These are phyloP conservation scores for Phycodurus eques DNA, from an alignment of 2,113 vertebrate genomes.

Conservation along the genomic window DNA sequence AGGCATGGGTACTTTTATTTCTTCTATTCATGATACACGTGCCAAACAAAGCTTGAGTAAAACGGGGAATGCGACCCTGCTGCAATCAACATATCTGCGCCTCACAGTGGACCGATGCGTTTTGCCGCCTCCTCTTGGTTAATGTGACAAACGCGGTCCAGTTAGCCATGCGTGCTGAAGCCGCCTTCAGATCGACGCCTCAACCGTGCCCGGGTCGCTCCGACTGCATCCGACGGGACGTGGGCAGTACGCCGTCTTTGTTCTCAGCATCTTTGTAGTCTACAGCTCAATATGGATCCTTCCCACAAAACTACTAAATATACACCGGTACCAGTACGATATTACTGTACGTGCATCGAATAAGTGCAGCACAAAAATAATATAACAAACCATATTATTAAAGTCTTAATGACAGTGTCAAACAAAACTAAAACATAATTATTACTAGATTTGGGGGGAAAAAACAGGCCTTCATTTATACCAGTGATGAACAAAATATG, in stretches of 20 bases:
- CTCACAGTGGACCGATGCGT: conserved; percentile 16
- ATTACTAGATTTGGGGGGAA: too few relatives aligned
- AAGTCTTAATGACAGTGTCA: too few relatives aligned
- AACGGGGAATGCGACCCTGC: conserved; percentile 17
- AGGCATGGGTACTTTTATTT: conserved; percentile 19
- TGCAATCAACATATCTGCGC: conserved; percentile 24
- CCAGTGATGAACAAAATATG: too few relatives aligned
- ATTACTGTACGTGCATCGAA: background rate
- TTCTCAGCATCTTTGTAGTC: conserved; percentile 40
- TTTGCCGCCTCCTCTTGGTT: conserved; percentile 33
- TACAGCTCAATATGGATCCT: conserved; percentile 11
- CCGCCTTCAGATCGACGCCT: conserved; percentile 38
- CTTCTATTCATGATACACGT: too few relatives aligned
- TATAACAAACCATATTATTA: too few relatives aligned
- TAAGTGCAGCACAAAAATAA: too few relatives aligned
- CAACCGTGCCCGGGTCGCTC: conserved; percentile 28
- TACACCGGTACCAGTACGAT: background rate
- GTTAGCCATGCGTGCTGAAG: conserved; percentile 46
- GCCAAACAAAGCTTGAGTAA: conserved; percentile 23
- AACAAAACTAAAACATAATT: too few relatives aligned
- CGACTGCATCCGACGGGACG: conserved; percentile 44
- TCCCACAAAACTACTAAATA: conserved; percentile 10
- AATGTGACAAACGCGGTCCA: conserved; percentile 51
- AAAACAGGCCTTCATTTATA: too few relatives aligned
- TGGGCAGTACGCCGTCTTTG: conserved; percentile 33